Evolutionary conservation across 2,113 vertebrate species (phyloP).

Genomic region (Merops nubicus): DNA sequence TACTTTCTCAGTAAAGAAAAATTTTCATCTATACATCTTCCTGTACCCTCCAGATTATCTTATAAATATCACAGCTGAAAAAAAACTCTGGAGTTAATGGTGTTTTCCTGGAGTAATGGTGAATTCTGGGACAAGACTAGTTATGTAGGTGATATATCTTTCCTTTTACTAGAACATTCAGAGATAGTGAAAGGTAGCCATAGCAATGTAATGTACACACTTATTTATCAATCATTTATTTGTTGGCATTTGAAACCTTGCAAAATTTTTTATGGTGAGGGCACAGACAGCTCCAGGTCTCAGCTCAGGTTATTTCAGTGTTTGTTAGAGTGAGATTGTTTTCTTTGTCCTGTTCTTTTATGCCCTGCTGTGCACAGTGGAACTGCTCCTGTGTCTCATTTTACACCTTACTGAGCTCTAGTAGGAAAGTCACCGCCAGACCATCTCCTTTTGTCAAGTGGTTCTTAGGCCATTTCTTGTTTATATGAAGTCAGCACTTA

Average conservation of each 20-base stretch:
- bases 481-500: conserved; percentile 60
- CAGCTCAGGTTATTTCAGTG: neutral
- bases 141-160: neutral
- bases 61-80: neutral
- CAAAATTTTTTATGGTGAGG: neutral
- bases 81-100: neutral
- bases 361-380: conserved; percentile 3
- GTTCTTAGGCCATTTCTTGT: conserved; percentile 32
- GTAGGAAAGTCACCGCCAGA: neutral
- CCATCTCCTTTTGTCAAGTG: conserved; percentile 19
- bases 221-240: neutral
- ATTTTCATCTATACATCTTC: neutral
- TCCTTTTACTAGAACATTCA: neutral
- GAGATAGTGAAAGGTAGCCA: neutral
- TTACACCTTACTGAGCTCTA: conserved; percentile 7
- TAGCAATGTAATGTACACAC: neutral
- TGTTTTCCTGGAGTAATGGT: neutral
- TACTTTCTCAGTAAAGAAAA: neutral
- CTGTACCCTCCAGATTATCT: neutral
- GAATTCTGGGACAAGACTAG: neutral
- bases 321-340: neutral
- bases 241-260: neutral
- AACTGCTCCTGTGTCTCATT: neutral
- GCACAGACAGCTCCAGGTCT: neutral
- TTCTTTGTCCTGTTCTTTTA: neutral